Percentiles rank a stretch among this genome's conserved stretches.
Conservation (phyloP, 2,797 vertebrate species). For the Hypotaenidia philippensis region DNA sequence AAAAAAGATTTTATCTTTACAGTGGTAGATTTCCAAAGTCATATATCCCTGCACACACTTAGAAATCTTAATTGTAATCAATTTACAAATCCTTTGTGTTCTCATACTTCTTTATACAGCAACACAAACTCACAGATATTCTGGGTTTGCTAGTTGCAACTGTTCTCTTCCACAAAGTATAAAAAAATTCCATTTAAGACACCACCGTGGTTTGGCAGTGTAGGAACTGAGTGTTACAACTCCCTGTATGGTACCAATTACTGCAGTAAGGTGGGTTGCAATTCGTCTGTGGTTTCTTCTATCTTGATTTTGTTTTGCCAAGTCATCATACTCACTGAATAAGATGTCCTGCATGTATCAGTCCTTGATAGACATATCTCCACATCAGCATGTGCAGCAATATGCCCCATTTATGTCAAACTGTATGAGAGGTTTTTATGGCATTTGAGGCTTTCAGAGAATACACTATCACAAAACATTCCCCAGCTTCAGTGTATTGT, state of each 20-base stretch:
- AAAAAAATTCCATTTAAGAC: background rate
- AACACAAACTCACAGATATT: background rate
- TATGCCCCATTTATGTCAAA: background rate
- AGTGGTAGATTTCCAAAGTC: background rate
- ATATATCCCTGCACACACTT: background rate
- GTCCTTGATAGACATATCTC: background rate
- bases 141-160: background rate
- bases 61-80: background rate
- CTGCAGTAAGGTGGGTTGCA: background rate
- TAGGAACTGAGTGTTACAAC: background rate
- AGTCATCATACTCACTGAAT: background rate
- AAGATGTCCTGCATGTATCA: background rate
- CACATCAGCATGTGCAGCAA: rapidly evolving
- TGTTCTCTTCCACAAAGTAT: background rate
- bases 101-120: background rate
- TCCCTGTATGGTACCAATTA: background rate
- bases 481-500: background rate
- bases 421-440: background rate
- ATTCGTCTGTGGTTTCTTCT: background rate
- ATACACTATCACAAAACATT: background rate
- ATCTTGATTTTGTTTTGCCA: background rate
- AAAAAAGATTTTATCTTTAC: background rate
- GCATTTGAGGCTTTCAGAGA: background rate
- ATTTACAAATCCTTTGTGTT: background rate
- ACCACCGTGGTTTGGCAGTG: background rate